Base-by-base conservation (phyloP, 2,113 vertebrate genomes). In the Hiodon alosoides region DNA sequence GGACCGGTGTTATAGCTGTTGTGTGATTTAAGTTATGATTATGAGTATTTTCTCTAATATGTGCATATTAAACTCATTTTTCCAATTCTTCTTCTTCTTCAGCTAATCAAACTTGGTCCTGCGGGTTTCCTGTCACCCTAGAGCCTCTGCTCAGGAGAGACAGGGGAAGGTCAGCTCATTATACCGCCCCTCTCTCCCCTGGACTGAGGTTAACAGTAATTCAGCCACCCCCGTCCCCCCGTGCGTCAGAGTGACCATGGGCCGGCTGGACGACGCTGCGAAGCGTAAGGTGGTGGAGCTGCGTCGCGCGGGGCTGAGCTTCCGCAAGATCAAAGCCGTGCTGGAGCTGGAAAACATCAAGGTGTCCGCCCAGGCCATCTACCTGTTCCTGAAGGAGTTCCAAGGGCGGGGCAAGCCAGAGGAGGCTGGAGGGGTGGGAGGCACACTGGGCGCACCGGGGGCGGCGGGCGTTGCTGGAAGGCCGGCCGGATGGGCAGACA, bases 301-400 rank as follows among this genome's bases (percentile, higher is more conserved):
- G 79, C 89, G 92, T 53, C 89, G 90, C 78, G 91, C 93, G 0
- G 91, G 94, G 17, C 84, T 95, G 58, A 96, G 93, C 85, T 93
- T 95, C 75, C 90, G 92, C 53, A 95, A 93, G 78, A 95, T 95
- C 83, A 94, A 94, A 87, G 92, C 94, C 16, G 90, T 94, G 70
- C 84, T 96, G 72, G 94, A 96, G 81, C 83, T 95, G 84, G 94
- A 96, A 4, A 89, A 93, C 77, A 94, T 94, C 73, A 92, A 83
- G 31, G 93, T 95, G 62, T 94, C 88, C 0, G 92, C 91, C 0
- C 94, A 94, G 78, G 92, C 94, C 0, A 91, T 94, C 73, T 94
- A 94, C 81, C 87, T 94, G 16, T 94, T 91, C 82, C 88, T 95
- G 66, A 94, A 93, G 79, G 86, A 93, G 77, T 89, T 89, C 64